Conservation (phyloP, 1,140 invertebrate species). For the Manduca sexta region DNA sequence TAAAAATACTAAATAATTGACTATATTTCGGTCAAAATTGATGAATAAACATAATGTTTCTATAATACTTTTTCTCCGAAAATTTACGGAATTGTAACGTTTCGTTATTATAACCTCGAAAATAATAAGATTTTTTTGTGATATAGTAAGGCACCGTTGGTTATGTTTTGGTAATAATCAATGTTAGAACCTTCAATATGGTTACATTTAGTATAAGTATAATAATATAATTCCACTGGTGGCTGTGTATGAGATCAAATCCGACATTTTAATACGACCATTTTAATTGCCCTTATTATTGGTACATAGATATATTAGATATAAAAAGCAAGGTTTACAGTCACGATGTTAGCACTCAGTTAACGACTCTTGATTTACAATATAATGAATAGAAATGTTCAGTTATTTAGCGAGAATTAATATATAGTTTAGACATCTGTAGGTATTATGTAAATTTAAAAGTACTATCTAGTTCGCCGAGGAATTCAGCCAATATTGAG, state of each 20-base stretch:
- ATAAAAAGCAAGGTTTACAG: background rate
- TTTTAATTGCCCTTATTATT: background rate
- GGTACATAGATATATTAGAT: background rate
- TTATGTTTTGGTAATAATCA: conserved; percentile 7
- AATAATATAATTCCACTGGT: conserved; percentile 49
- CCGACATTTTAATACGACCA: conserved; percentile 30
- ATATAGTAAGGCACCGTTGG: conserved; percentile 25
- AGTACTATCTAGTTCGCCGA: background rate
- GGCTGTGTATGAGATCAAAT: conserved; percentile 66
- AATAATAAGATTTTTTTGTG: conserved; percentile 1
- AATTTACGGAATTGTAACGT: background rate
- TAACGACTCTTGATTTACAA: background rate
- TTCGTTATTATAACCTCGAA: background rate
- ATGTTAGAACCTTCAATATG: conserved; percentile 1
- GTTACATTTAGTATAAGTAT: conserved; percentile 1
- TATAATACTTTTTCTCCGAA: conserved; percentile 4
- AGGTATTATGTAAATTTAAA: background rate
- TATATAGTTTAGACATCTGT: background rate
- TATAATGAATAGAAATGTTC: background rate
- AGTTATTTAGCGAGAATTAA: background rate
- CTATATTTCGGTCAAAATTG: background rate
- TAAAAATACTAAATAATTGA: conserved; percentile 1
- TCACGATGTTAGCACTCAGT: background rate
- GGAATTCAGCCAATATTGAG: background rate
- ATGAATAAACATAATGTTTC: background rate